Evolutionary conservation across 2,113 vertebrate species (phyloP).

Genomic region (Plecotus auritus): DNA sequence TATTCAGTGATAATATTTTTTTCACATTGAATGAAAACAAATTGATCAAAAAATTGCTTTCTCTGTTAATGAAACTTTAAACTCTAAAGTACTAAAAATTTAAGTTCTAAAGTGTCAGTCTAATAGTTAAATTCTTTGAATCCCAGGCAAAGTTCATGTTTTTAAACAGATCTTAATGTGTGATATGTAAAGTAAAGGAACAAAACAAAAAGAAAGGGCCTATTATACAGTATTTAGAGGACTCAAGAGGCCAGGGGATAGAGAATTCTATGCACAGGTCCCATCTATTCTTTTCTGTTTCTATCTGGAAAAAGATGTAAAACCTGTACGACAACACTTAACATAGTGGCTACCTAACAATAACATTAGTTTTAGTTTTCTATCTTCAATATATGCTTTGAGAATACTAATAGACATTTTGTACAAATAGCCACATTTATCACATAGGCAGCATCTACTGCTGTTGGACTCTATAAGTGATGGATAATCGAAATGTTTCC

Average conservation of each 20-base stretch:
- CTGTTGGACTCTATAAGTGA: neutral
- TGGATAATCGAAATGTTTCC: neutral
- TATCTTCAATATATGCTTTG: neutral
- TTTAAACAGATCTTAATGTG: neutral
- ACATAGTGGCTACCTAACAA: neutral
- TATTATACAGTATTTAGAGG: neutral
- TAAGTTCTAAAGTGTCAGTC: neutral
- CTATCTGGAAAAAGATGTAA: neutral
- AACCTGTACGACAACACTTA: neutral
- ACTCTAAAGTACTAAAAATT: neutral
- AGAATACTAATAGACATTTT: neutral
- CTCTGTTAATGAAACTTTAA: neutral
- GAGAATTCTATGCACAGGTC: neutral
- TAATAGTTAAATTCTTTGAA: neutral
- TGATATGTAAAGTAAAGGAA: neutral
- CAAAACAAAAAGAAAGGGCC: neutral
- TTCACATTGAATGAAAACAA: neutral
- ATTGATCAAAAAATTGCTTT: neutral
- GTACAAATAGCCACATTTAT: neutral
- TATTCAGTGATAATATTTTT: neutral
- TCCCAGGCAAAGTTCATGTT: neutral
- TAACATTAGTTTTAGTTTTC: neutral
- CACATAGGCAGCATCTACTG: neutral
- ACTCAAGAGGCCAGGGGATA: neutral
- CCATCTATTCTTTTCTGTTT: neutral